These are phyloP conservation scores for Ictidomys tridecemlineatus DNA, from an alignment of 2,113 vertebrate species.

Conservation along the genomic window DNA sequence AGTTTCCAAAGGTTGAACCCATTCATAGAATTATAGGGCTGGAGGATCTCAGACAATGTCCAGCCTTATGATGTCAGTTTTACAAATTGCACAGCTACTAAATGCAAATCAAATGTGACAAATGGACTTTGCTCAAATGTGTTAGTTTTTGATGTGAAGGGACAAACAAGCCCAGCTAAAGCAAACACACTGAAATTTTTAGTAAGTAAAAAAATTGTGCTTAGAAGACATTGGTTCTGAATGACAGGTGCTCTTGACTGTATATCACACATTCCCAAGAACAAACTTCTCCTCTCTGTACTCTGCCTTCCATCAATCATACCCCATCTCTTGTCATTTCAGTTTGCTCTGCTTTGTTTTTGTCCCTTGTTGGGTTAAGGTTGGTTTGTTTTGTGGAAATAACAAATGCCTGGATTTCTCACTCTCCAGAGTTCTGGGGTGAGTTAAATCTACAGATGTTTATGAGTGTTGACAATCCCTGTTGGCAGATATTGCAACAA, in stretches of 20 bases:
- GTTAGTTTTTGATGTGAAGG: not conserved
- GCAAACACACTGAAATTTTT: not conserved
- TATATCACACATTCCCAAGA: not conserved
- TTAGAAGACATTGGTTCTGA: not conserved
- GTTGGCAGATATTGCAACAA: not conserved
- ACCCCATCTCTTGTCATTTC: constrained; percentile 14
- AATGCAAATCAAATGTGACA: not conserved
- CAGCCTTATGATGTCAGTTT: not conserved
- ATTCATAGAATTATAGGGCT: not conserved
- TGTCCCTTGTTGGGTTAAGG: constrained; percentile 19
- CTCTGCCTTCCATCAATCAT: constrained; percentile 22
- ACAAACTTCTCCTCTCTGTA: not conserved
- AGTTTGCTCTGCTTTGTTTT: constrained; percentile 63
- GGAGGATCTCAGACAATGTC: not conserved
- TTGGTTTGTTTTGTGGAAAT: constrained; percentile 55
- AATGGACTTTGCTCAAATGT: not conserved
- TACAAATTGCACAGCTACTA: not conserved
- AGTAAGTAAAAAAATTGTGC: not conserved
- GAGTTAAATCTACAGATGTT: constrained; percentile 63
- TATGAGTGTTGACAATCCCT: not conserved
- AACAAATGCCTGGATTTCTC: constrained; percentile 52
- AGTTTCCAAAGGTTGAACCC: not conserved
- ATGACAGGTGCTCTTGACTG: not conserved
- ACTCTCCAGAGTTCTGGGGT: constrained; percentile 13
- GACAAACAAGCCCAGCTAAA: not conserved